phyloP scores from a whole-genome alignment of 1,140 invertebrate species.

The Camponotus pennsylvanicus region DNA sequence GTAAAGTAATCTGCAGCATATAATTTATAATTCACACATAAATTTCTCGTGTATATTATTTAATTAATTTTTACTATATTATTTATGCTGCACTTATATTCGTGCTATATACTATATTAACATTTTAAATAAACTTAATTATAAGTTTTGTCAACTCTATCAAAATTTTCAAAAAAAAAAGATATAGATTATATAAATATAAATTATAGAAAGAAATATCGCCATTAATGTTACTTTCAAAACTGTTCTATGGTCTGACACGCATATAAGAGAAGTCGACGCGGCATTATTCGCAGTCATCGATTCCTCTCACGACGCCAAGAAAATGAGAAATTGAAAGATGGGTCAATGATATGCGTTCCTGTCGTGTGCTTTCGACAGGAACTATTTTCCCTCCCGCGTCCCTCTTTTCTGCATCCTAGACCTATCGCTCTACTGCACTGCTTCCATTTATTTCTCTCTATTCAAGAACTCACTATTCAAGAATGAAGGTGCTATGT shows the following conservation, averaged over 20 bases:
- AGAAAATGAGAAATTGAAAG: slow-evolving; percentile 76
- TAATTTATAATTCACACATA: background rate
- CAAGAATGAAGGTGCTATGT: background rate
- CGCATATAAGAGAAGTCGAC: slow-evolving; percentile 19
- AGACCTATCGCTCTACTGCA: slow-evolving; percentile 33
- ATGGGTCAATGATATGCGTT: slow-evolving; percentile 73
- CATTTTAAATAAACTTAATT: background rate
- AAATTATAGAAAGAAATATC: background rate
- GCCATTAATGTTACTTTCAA: background rate
- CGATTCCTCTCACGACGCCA: slow-evolving; percentile 58
- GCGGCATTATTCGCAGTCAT: slow-evolving; percentile 49
- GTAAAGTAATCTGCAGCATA: background rate
- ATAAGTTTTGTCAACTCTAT: background rate
- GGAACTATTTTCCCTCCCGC: slow-evolving; percentile 67
- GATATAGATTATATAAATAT: background rate
- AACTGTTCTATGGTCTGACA: background rate
- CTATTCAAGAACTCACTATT: slow-evolving; percentile 15
- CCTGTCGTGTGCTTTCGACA: slow-evolving; percentile 72
- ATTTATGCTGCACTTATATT: background rate
- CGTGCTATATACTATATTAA: no score
- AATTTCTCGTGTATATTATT: background rate
- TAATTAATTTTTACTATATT: background rate
- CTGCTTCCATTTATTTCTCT: slow-evolving; percentile 71
- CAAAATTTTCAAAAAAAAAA: background rate
- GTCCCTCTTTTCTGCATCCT: slow-evolving; percentile 37